Percentiles rank a stretch among this genome's conserved stretches.
Evolutionary conservation across 2,888 invertebrate species (phyloP).

Genomic region (Lomographa bimaculata): DNA sequence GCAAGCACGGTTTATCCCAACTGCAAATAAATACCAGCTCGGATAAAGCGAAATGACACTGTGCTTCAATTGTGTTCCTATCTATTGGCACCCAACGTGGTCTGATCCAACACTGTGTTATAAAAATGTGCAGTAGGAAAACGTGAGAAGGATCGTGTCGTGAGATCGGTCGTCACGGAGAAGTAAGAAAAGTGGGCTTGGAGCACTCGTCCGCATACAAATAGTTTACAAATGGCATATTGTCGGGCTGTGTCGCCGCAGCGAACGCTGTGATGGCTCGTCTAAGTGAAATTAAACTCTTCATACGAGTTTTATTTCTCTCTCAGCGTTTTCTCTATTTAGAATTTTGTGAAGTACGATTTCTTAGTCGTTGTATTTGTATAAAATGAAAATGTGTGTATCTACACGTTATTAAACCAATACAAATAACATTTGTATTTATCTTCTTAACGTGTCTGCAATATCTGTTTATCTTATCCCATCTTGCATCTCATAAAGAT

Average conservation of each 20-base stretch:
- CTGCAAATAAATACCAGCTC: slow-evolving; percentile 57
- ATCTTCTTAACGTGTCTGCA: too few relatives aligned
- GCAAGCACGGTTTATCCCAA: slow-evolving; percentile 54
- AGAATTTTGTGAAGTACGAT: too few relatives aligned
- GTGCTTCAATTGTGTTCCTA: slow-evolving; percentile 11
- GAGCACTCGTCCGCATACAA: slow-evolving; percentile 79
- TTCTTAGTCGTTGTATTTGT: too few relatives aligned
- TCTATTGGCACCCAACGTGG: slow-evolving; percentile 18
- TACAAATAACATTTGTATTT: too few relatives aligned
- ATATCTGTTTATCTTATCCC: slow-evolving; percentile 12
- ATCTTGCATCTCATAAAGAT: slow-evolving; percentile 20
- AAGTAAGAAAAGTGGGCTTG: slow-evolving; percentile 78
- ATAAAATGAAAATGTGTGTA: too few relatives aligned
- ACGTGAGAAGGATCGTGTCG: slow-evolving; percentile 40
- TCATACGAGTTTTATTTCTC: slow-evolving; percentile 18
- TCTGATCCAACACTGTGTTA: slow-evolving; percentile 34
- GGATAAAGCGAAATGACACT: slow-evolving; percentile 43
- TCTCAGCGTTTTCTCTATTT: too few relatives aligned
- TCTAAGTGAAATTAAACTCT: slow-evolving; percentile 33
- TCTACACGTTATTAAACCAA: too few relatives aligned
- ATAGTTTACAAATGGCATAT: slow-evolving; percentile 81
- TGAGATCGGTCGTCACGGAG: slow-evolving; percentile 65
- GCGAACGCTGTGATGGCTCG: slow-evolving; percentile 28
- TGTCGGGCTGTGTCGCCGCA: slow-evolving; percentile 53
- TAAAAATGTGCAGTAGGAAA: slow-evolving; percentile 40